Conservation (phyloP, 35 echinoderm and acorn worm genomes). For the Apostichopus californicus region DNA sequence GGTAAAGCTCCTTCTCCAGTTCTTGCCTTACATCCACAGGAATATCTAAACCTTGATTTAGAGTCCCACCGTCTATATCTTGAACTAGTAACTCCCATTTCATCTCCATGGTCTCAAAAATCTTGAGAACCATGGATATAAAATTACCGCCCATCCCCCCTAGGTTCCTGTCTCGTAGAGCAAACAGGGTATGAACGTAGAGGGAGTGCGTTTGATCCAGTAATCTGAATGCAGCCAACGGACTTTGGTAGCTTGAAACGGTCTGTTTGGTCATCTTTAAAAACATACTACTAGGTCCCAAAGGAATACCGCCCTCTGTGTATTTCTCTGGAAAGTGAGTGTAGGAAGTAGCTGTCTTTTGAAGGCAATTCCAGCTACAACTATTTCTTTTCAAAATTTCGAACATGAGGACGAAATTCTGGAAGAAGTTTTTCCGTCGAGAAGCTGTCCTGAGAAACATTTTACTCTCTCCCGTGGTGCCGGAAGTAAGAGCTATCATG, state of each 20-base stretch:
- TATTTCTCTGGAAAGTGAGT: background rate
- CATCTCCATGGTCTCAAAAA: conserved; percentile 28
- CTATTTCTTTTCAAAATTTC: background rate
- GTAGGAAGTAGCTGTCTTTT: background rate
- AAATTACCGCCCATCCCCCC: conserved; percentile 6
- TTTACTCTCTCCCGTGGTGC: conserved; percentile 63
- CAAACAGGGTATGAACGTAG: conserved; percentile 56
- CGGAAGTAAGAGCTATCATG: conserved; percentile 75
- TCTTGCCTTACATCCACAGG: background rate
- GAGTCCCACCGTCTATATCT: conserved; percentile 4
- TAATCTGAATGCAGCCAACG: conserved; percentile 28
- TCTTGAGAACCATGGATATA: background rate
- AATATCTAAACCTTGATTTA: conserved; percentile 4
- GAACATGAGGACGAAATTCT: background rate
- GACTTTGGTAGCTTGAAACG: background rate
- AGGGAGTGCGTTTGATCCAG: conserved; percentile 31
- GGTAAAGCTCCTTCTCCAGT: conserved; percentile 31
- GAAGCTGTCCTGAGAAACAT: conserved; percentile 72
- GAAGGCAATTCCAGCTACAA: background rate
- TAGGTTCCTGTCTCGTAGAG: conserved; percentile 29
- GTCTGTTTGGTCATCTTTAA: background rate
- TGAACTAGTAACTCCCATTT: conserved; percentile 41
- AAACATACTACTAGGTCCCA: conserved; percentile 6
- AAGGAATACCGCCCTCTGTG: conserved; percentile 8
- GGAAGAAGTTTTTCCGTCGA: conserved; percentile 54